These are phyloP conservation scores for Caenorhabditis uteleia DNA, from an alignment of 2,888 invertebrate species.

Conservation along the genomic window DNA sequence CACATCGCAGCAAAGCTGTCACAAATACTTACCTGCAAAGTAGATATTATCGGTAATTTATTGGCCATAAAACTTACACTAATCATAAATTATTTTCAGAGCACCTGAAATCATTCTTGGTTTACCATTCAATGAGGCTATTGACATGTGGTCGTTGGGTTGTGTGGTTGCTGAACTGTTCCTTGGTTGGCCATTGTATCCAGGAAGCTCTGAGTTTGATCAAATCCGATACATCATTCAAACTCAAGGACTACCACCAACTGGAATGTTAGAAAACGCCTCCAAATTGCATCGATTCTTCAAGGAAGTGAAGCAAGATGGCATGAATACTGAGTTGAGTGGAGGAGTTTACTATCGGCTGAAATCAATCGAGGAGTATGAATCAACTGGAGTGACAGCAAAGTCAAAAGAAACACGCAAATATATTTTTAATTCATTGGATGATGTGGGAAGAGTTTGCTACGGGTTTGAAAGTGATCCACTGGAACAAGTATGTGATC, in stretches of 20 bases:
- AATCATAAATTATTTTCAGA: constrained; percentile 52
- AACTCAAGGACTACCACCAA: constrained; percentile 94
- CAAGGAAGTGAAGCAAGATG: constrained; percentile 54
- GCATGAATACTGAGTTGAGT: constrained; percentile 12
- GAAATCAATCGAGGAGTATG: constrained; percentile 98
- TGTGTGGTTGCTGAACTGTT: constrained; percentile 99
- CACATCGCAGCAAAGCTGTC: constrained; percentile 98
- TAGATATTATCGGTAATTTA: constrained; percentile 84
- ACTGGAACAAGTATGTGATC: constrained; percentile 92
- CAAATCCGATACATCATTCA: constrained; percentile 81
- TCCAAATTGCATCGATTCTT: constrained; percentile 99
- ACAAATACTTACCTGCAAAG: constrained; percentile 99
- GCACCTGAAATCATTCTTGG: constrained; percentile 97
- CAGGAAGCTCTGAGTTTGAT: constrained; percentile 98
- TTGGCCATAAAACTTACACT: not conserved
- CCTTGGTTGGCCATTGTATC: constrained; percentile 98
- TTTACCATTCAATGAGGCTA: constrained; percentile 97
- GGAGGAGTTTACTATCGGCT: constrained; percentile 60
- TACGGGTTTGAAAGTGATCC: constrained; percentile 76
- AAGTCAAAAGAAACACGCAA: constrained; percentile 99
- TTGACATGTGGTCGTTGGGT: constrained; percentile 99
- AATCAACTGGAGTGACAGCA: constrained; percentile 88
- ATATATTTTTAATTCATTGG: constrained; percentile 98
- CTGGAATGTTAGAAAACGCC: constrained; percentile 94
- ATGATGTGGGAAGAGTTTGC: constrained; percentile 80